Evolutionary conservation across 2,888 invertebrate genomes (phyloP).

Genomic region (Melanargia galathea): DNA sequence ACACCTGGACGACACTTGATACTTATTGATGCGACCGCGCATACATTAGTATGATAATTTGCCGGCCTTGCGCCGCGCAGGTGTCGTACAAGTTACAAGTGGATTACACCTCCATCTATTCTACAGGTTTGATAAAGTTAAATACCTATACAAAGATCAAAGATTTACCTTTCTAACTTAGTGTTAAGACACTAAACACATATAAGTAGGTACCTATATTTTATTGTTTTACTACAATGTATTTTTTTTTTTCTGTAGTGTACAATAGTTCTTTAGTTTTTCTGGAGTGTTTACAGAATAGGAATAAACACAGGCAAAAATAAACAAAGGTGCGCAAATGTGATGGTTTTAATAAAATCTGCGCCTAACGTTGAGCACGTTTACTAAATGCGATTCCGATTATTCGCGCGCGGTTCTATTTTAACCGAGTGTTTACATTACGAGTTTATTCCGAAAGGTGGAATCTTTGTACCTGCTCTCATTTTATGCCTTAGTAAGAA

Average conservation of each 20-base stretch:
- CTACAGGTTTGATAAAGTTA: not conserved
- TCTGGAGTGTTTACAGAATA: not conserved
- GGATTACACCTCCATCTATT: not conserved
- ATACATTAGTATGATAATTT: conserved; percentile 29
- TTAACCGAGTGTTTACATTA: conserved; percentile 26
- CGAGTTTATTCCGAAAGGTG: conserved; percentile 12
- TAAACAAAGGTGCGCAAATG: not conserved
- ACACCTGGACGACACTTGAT: conserved; percentile 58
- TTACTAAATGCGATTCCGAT: conserved; percentile 14
- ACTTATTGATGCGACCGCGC: conserved; percentile 24
- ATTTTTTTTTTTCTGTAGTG: no score
- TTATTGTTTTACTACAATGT: no score
- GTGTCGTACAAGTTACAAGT: conserved; percentile 16
- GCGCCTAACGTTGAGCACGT: conserved; percentile 2
- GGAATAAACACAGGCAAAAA: not conserved
- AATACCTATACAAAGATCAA: no score
- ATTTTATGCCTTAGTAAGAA: conserved; percentile 91
- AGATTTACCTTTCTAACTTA: no score
- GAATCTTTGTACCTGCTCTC: conserved; percentile 78
- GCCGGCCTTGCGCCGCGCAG: conserved; percentile 32
- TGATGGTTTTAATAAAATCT: conserved; percentile 1
- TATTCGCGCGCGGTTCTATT: conserved; percentile 21
- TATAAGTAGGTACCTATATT: no score
- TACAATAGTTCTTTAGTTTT: no score
- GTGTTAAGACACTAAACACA: no score